phyloP scores from a whole-genome alignment of 2,888 invertebrate species.

The Lasioglossum marginatum region DNA sequence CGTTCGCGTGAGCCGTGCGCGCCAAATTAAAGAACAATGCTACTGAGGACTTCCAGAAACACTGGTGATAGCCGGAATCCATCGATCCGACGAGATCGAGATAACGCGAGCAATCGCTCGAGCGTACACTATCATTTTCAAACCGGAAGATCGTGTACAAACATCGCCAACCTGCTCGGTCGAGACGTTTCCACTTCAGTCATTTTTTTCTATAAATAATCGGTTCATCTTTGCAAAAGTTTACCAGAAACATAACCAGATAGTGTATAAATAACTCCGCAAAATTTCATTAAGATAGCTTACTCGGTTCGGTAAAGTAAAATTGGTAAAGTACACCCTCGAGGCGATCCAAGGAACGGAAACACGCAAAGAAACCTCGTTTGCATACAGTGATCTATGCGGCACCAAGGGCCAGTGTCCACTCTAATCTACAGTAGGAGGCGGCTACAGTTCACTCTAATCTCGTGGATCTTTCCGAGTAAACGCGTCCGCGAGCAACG shows the following conservation, averaged over 20 bases:
- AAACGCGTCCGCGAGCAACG: conserved; percentile 6
- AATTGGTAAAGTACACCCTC: neutral
- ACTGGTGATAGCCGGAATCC: neutral
- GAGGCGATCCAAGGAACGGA: neutral
- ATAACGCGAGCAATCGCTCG: neutral
- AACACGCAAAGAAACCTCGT: neutral
- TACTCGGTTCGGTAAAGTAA: neutral
- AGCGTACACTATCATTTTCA: neutral
- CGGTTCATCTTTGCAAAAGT: neutral
- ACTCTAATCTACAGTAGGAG: neutral
- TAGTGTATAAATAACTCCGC: neutral
- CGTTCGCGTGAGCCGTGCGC: conserved; percentile 23
- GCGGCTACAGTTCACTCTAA: neutral
- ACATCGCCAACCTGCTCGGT: neutral
- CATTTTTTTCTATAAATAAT: neutral
- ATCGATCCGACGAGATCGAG: neutral
- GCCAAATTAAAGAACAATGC: conserved; percentile 25
- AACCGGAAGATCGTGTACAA: neutral
- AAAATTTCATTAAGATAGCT: neutral
- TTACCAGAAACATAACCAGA: neutral
- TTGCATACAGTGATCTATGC: neutral
- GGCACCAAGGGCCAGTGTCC: neutral
- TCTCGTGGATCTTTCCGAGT: neutral
- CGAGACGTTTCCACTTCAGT: neutral
- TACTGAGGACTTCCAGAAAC: neutral